Percentiles rank a stretch among this genome's conserved stretches.
Conservation (phyloP, 2,113 vertebrate genomes). For the Macquaria australasica region DNA sequence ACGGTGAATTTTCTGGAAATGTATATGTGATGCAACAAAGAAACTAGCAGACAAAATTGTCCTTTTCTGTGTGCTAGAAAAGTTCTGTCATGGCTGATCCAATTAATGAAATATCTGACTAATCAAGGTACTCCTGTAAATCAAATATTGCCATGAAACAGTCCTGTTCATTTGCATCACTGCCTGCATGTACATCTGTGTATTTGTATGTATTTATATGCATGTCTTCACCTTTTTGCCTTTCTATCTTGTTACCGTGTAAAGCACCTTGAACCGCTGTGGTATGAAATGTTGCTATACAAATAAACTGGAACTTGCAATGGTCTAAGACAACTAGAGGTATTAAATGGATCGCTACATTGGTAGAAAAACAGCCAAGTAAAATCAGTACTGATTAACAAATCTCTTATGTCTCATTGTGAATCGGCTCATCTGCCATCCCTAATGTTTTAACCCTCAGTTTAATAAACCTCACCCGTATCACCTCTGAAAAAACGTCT, state of each 20-base stretch:
- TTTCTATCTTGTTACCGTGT: not conserved
- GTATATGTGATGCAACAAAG: not conserved
- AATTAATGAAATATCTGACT: not conserved
- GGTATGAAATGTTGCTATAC: not conserved
- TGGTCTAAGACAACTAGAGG: not conserved
- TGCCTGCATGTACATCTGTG: not conserved
- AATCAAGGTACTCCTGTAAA: not conserved
- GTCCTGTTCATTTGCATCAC: not conserved
- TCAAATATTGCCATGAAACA: not conserved
- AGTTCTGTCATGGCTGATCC: not conserved
- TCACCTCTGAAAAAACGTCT: not conserved
- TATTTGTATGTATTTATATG: no score
- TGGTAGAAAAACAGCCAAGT: not conserved
- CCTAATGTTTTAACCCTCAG: not conserved
- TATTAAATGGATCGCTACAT: not conserved
- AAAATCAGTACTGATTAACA: not conserved
- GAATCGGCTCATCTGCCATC: not conserved
- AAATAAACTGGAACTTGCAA: not conserved
- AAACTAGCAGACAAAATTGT: not conserved
- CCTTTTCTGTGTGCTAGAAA: not conserved
- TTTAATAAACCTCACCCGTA: not conserved
- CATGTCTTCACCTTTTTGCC: not conserved
- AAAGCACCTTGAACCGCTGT: not conserved
- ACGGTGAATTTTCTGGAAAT: not conserved
- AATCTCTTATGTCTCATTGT: not conserved